Conservation (phyloP, 2,113 vertebrate species). For the Oreochromis spilurus region DNA sequence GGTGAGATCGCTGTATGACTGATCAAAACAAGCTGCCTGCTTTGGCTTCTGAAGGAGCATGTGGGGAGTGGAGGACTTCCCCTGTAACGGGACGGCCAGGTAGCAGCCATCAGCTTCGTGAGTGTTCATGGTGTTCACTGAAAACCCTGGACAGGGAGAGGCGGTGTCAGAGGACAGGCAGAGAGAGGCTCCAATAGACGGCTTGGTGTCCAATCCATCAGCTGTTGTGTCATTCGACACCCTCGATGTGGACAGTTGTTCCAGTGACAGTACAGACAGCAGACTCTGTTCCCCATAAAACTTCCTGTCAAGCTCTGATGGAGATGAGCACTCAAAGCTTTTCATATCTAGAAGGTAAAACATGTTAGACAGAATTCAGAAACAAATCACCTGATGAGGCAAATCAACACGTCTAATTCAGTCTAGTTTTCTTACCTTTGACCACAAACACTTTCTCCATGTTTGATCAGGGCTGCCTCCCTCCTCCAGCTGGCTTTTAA, state of each 20-base stretch:
- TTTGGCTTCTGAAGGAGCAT: slow-evolving; percentile 25
- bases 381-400: background rate
- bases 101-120: background rate
- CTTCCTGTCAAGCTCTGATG: slow-evolving; percentile 59
- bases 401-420: accelerated
- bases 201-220: slow-evolving; percentile 28
- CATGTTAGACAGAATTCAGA: background rate
- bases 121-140: background rate
- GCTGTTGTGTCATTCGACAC: background rate
- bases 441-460: slow-evolving; percentile 1
- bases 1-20: slow-evolving; percentile 30
- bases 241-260: slow-evolving; percentile 28
- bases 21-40: slow-evolving; percentile 19
- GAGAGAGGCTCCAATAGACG: background rate
- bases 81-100: slow-evolving; percentile 24
- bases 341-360: slow-evolving; percentile 38
- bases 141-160: slow-evolving; percentile 29
- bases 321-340: slow-evolving; percentile 53
- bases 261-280: slow-evolving; percentile 53
- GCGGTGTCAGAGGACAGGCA: background rate
- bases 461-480: background rate
- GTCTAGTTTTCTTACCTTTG: slow-evolving; percentile 7
- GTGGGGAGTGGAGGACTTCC: slow-evolving; percentile 67
- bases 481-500: slow-evolving; percentile 24
- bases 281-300: slow-evolving; percentile 59